Conservation (phyloP, 2,797 vertebrate species). For the Crenuchus spilurus region DNA sequence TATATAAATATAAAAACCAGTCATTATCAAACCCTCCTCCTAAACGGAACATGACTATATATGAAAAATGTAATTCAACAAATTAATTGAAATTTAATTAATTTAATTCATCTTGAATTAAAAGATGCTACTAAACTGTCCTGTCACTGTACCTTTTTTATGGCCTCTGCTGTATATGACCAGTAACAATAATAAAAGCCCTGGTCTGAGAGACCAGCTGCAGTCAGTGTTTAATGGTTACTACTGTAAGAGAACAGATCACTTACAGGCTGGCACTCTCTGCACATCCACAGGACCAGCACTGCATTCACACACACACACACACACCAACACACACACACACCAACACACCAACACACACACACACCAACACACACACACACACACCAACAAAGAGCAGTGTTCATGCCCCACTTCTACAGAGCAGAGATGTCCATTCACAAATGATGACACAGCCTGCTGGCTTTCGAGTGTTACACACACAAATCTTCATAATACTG, state of each 20-base stretch:
- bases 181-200: background rate
- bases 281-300: conserved; percentile 15
- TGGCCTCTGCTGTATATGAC: background rate
- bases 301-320: conserved; percentile 2
- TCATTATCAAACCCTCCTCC: too few species aligned
- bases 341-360: conserved; percentile 16
- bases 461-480: background rate
- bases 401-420: conserved; percentile 25
- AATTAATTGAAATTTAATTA: too few species aligned
- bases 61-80: too few species aligned
- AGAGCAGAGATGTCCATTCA: conserved; percentile 28
- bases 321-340: conserved; percentile 24
- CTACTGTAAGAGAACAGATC: background rate
- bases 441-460: conserved; percentile 22
- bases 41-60: too few species aligned
- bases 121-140: too few species aligned
- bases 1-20: too few species aligned
- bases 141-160: too few species aligned
- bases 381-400: conserved; percentile 17
- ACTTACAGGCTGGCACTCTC: conserved; percentile 11
- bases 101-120: too few species aligned
- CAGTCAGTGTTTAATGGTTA: background rate
- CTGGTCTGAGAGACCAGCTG: background rate
- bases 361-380: conserved; percentile 19
- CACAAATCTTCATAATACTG: too few species aligned